Evolutionary conservation across 2,113 vertebrate genomes (phyloP).

Genomic region (Sander lucioperca): DNA sequence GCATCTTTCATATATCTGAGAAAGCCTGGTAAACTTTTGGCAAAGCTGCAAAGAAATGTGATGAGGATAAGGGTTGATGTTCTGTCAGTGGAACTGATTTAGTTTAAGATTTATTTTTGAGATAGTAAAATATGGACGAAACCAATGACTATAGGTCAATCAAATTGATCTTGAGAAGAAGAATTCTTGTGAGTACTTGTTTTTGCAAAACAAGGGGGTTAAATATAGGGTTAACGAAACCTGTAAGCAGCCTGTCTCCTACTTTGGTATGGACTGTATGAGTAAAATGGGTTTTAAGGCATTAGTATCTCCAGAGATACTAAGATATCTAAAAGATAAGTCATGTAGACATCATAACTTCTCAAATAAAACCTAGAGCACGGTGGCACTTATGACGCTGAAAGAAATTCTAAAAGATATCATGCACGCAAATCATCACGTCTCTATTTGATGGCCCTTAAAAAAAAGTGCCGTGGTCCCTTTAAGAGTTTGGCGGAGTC

Average conservation of each 20-base stretch:
- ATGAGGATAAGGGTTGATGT: constrained; percentile 13
- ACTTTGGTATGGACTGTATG: constrained; percentile 82
- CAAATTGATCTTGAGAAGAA: constrained; percentile 10
- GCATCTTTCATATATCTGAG: constrained; percentile 57
- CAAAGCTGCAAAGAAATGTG: constrained; percentile 33
- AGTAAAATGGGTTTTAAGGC: constrained; percentile 84
- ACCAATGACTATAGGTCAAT: constrained; percentile 1
- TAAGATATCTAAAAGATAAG: constrained; percentile 56
- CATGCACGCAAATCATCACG: constrained; percentile 72
- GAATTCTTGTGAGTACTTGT: neutral
- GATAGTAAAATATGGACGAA: constrained; percentile 17
- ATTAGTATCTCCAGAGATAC: constrained; percentile 77
- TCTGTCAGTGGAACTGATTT: constrained; percentile 1
- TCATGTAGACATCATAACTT: constrained; percentile 64
- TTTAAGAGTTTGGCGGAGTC: constrained; percentile 51
- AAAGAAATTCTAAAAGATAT: constrained; percentile 59
- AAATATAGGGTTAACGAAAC: constrained; percentile 31
- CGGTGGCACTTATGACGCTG: constrained; percentile 65
- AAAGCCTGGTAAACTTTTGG: constrained; percentile 52
- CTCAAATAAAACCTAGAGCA: constrained; percentile 61
- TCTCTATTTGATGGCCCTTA: constrained; percentile 54
- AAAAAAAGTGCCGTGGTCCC: constrained; percentile 57
- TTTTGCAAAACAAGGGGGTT: neutral
- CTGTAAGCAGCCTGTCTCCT: constrained; percentile 70
- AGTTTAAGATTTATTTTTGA: constrained; percentile 10